Evolutionary conservation across 2,113 vertebrate genomes (phyloP).

Genomic region (Hemichromis elongatus): DNA sequence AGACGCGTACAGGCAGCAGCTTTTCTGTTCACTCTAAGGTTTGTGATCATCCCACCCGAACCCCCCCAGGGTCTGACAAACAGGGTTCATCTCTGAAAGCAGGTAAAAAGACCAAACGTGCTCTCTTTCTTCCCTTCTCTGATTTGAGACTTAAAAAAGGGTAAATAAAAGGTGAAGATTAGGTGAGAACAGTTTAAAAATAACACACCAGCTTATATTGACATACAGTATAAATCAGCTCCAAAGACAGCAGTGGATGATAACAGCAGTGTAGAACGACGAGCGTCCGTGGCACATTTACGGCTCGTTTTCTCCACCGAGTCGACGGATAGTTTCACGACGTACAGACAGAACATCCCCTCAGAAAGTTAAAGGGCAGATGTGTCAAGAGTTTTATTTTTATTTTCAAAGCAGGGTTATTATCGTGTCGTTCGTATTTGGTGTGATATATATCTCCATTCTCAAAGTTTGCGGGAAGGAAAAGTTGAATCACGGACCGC

Average conservation of each 20-base stretch:
- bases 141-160: neutral
- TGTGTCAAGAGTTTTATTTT: neutral
- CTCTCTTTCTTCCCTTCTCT: neutral
- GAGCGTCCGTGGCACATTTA: neutral
- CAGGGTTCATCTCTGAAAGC: neutral
- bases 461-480: neutral
- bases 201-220: neutral
- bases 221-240: neutral
- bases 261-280: neutral
- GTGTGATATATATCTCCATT: neutral
- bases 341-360: neutral
- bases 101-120: neutral
- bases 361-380: neutral
- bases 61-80: neutral
- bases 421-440: neutral
- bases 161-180: neutral
- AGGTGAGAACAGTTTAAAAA: neutral
- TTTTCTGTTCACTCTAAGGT: neutral
- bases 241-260: neutral
- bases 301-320: neutral
- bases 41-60: constrained; percentile 40
- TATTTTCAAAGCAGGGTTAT: neutral
- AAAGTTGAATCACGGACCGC: constrained; percentile 6
- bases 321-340: neutral
- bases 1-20: neutral